A percentile compares a stretch with the other conserved stretches of the same genome.
These are phyloP conservation scores for Heterotis niloticus DNA, from an alignment of 2,113 vertebrate species.

Conservation along the genomic window DNA sequence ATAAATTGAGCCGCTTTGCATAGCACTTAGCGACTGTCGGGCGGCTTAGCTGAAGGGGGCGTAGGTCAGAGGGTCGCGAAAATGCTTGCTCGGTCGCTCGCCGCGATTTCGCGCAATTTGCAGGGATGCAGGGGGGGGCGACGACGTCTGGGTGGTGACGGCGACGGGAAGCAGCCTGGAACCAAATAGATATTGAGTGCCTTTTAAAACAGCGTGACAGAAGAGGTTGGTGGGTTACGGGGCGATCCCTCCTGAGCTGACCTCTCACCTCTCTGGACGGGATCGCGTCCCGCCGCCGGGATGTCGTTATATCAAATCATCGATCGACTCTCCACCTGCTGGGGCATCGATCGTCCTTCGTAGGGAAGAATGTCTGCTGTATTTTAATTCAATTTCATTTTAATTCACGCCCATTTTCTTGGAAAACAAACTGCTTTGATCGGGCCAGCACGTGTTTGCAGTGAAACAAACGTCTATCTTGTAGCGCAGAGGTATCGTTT, in stretches of 20 bases:
- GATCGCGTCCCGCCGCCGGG: neutral
- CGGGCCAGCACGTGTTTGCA: no score
- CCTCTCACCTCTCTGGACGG: slow-evolving; percentile 23
- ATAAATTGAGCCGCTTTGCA: slow-evolving; percentile 60
- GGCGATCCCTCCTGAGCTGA: neutral
- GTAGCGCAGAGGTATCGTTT: no score
- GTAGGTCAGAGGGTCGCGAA: slow-evolving; percentile 42
- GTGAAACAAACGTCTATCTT: no score
- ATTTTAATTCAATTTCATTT: neutral
- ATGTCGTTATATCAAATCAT: slow-evolving; percentile 15
- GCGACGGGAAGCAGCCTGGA: slow-evolving; percentile 6
- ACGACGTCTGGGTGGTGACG: slow-evolving; percentile 22
- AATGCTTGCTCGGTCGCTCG: slow-evolving; percentile 46
- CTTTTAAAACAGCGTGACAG: slow-evolving; percentile 38
- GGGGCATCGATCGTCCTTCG: neutral
- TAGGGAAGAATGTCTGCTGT: neutral
- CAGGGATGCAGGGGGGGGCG: slow-evolving; percentile 23
- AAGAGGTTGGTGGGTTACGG: slow-evolving; percentile 29
- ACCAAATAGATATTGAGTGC: slow-evolving; percentile 38
- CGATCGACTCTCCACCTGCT: neutral
- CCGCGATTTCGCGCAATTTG: slow-evolving; percentile 50
- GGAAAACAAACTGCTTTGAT: neutral
- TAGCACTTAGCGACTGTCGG: slow-evolving; percentile 49
- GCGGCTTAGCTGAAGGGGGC: slow-evolving; percentile 45
- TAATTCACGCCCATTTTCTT: neutral